Conservation (phyloP, 2,888 invertebrate genomes). For the Luffia ferchaultella region DNA sequence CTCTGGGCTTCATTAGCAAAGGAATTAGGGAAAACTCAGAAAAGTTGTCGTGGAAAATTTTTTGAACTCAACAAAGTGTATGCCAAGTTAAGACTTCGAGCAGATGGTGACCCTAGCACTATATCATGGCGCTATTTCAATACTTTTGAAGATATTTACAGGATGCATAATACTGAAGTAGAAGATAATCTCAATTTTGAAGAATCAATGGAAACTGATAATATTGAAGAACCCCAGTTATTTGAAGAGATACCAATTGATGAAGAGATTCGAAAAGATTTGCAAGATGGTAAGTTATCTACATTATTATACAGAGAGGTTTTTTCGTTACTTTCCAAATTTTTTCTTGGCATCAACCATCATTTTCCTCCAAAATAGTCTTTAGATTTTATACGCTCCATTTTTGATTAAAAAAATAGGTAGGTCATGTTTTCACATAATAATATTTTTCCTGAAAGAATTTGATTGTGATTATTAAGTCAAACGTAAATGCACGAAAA, state of each 20-base stretch:
- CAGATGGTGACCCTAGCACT: constrained; percentile 39
- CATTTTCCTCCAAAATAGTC: too few relatives aligned
- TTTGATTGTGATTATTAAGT: too few relatives aligned
- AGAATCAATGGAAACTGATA: not conserved
- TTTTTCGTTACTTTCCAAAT: not conserved
- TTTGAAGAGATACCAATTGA: constrained; percentile 7
- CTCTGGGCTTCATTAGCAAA: constrained; percentile 30
- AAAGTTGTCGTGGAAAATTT: constrained; percentile 38
- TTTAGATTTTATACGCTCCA: too few relatives aligned
- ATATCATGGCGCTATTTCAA: constrained; percentile 50
- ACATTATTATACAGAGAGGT: not conserved
- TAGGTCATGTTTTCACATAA: too few relatives aligned
- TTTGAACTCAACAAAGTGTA: constrained; percentile 45
- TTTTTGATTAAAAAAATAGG: too few relatives aligned
- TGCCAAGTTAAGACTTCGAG: constrained; percentile 31
- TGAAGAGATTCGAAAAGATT: constrained; percentile 6
- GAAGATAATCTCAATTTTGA: constrained; percentile 1
- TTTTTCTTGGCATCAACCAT: not conserved
- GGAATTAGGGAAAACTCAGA: constrained; percentile 28
- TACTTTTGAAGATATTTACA: constrained; percentile 39
- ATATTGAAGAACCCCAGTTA: not conserved
- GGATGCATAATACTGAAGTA: constrained; percentile 13
- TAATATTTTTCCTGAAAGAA: too few relatives aligned
- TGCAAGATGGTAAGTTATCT: constrained; percentile 10
- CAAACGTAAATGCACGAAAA: too few relatives aligned